Base-by-base conservation (phyloP, 2,888 invertebrate species). In the Agonopterix alstromeriana region DNA sequence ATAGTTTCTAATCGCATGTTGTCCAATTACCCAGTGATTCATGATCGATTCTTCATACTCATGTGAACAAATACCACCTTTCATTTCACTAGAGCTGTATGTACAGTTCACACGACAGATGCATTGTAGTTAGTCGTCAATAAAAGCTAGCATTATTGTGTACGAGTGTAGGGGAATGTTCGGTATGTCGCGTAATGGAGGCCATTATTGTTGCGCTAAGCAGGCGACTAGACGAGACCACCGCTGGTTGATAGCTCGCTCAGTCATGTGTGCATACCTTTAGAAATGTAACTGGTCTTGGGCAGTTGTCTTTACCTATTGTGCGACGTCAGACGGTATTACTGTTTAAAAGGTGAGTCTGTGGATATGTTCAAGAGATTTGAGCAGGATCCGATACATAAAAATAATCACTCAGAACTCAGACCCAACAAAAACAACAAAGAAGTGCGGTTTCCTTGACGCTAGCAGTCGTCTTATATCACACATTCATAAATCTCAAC, bases 171-270 rank as follows among this genome's bases (percentile, higher is more conserved):
- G 49, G 49, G 69, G 73, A 68, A 74, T 73, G 67, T 53, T 50
- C 55, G 62, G 68, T 63, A 70, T 70, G 65, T 57, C 59, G 54
- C 57, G 63, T 73, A 72, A 75, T 74, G 63, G 61, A 60, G 14
- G 61, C 61, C 65, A 71, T 73, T 72, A 74, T 66, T 65, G 62
- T 59, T 56, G 69, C 57, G 63, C 61, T 70, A 65, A 70, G 62
- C 70, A 66, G 62, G 56, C 60, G 58, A 66, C 67, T 58, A 61
- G 68, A 60, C 60, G 59, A 66, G 64, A 63, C 66, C 67, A 63
- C 70, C 64, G 61, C 27, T 60, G 45, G n/a, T 57, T 56, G 63
- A 62, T 63, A 59, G 53, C 53, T 50, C 46, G 12, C n/a, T 11
- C 48, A 27, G 10, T 27, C 38, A 17, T 36, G 35, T 40, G 17